Base-by-base conservation (phyloP, 2,888 invertebrate genomes). In the Hyalella azteca region DNA sequence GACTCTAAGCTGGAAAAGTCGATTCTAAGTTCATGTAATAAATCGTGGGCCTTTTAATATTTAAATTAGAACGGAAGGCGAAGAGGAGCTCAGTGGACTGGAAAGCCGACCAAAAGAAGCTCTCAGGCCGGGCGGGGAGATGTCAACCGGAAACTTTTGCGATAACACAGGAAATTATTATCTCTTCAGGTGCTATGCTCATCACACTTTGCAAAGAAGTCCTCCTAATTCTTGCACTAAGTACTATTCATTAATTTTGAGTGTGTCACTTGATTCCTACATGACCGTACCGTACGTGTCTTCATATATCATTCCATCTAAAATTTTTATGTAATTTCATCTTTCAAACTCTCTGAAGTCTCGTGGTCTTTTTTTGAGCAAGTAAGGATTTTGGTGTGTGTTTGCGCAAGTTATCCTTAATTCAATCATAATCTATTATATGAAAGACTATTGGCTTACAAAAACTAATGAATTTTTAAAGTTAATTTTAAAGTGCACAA, bases 31-130 rank as follows among this genome's bases (percentile, higher is more conserved):
- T 66, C 66, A 36, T 36, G 66, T 66, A 66, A 66, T 66, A 66
- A 66, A 66, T 66, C 66, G 66, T 66, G 66, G 66, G 66, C 66
- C 66, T 66, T 66, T 66, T 66, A 66, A 66, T 66, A 66, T 66
- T 66, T 39, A 66, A 66, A 66, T 66, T 66, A 66, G 66, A 66
- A 66, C 39, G 66, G 36, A 66, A 36, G 66, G 66, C 22, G 66
- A n/a, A 66, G 66, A 11, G 11, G 66, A 66, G 66, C 26, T 66
- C 66, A 66, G 66, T 29, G 66, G 26, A 66, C 66, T 66, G 66
- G 66, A 66, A 66, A 22, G 19, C 66, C 32, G 36, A 66, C 36
- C 36, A 66, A 66, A 66, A 29, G 66, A 36, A 66, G 39, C 66
- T 13, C 66, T 36, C 15, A 19, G 66, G 36, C 13, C 66, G 45